Base-by-base conservation (phyloP, 2,113 vertebrate genomes). In the Heterotilapia buettikoferi region DNA sequence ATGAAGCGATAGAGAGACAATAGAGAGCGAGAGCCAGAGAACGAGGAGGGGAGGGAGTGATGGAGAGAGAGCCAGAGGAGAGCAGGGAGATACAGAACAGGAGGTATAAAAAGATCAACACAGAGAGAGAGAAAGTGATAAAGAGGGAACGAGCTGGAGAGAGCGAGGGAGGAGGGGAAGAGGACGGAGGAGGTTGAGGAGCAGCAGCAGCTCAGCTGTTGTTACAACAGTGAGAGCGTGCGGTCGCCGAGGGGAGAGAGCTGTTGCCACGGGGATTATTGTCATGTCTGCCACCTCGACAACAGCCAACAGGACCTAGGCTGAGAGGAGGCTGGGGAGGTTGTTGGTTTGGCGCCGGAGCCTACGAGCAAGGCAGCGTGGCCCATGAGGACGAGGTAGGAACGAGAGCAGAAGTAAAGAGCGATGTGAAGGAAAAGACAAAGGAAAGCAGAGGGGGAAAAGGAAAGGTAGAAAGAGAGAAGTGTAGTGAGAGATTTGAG, bases 261-360 rank as follows among this genome's bases (percentile, higher is more conserved):
- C 89, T 12, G 92, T 90, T 92, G 68, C 90, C 88, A 89, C 86
- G 29, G 89, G 92, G 92, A 93, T 91, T 86, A 84, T 84, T 84
- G 71, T 80, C 78, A 84, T 83, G 89, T 87, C 83, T 85, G 93
- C 89, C 12, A 29, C 91, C 66, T 24, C 66, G 19, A 78, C 76
- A 86, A 81, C 90, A 2, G 18, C 81, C 84, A 80, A 36, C 89
- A 12, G 78, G 84, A 90, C 33, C 87, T 92, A 88, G 90, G 7
- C 66, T 13, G 38, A 82, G 83, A 63, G 59, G 38, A 68, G 16
- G 4, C 18, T 21, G n/a, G 24, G 16, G 33, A 68, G 84, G 90
- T 26, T 78, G 92, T 9, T 4, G 33, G 86, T 59, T 73, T 9
- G 26, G 52, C 5, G 18, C 38, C 5, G 5, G 14, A 66, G 71